These are phyloP conservation scores for Todiramphus saurophagus DNA, from an alignment of 2,113 vertebrate species.

Conservation along the genomic window DNA sequence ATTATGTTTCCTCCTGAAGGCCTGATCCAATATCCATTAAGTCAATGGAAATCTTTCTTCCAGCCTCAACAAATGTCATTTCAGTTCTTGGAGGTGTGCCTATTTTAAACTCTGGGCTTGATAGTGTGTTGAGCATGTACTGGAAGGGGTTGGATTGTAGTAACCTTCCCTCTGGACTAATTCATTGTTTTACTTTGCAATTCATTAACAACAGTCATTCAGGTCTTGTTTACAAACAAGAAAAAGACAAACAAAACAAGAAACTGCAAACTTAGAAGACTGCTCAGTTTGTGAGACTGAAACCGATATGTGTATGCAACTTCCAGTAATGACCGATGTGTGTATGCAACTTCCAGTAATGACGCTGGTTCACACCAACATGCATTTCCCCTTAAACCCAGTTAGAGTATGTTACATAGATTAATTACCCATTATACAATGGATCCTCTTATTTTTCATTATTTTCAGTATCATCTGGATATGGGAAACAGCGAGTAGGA, in stretches of 20 bases:
- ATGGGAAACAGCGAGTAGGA: background rate
- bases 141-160: background rate
- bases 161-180: background rate
- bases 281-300: background rate
- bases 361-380: background rate
- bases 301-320: fast-evolving
- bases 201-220: background rate
- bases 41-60: background rate
- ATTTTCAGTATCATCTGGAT: background rate
- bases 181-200: background rate
- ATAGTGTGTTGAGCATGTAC: background rate
- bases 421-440: background rate
- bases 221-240: background rate
- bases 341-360: background rate
- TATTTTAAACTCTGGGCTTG: background rate
- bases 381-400: background rate
- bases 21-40: background rate
- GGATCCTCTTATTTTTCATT: background rate
- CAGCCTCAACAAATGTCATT: background rate
- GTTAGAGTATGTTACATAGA: background rate
- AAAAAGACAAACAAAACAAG: background rate
- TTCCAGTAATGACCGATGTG: no score
- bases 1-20: background rate
- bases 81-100: background rate
- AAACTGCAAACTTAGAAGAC: background rate